Evolutionary conservation across 2,797 vertebrate genomes (phyloP), one percentile per base, ranked within the genome.

Genomic region (Hydrocynus forskahlii): DNA sequence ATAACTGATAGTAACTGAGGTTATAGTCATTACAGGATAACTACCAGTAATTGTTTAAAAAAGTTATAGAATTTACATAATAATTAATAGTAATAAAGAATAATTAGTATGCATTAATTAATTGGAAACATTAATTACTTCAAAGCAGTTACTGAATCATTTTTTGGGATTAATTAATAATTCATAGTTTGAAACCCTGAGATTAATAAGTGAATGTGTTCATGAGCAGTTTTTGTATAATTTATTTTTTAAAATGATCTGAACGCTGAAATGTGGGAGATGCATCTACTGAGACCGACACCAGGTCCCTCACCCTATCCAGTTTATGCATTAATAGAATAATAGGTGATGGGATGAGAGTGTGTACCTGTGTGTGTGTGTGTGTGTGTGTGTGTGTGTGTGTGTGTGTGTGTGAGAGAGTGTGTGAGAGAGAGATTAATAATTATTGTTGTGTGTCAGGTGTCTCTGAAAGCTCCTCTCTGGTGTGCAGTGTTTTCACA

Each of bases 401-500:
- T 23, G 57, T 21, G 60, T 29, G 23, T 29, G 29, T 29, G 48
- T 12, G 48, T 50, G 90, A 89, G 55, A 94, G 91, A 93, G 94
- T 93, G 52, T 1, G 29, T 29, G 29, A 29, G 29, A 35, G 91
- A 75, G 73, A 88, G 89, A 90, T 86, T 85, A 84, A 70, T 94
- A 91, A 92, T 94, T 93, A 93, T 92, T 91, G 91, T 88, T 89
- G 86, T 88, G 81, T 85, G 85, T 75, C 21, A 78, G 81, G 86
- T 79, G 91, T 84, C 80, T 72, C 78, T 72, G 78, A 81, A 86
- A 87, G 83, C 48, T 84, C 88, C 88, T 92, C 86, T 89, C 89
- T 78, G 40, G 86, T 90, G 91, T 86, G 81, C 85, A 75, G 75
- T 94, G 92, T 94, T 94, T 90, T 94, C 91, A 76, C 90, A 43